phyloP scores from a whole-genome alignment of 2,113 vertebrate genomes.

The Bungarus multicinctus region DNA sequence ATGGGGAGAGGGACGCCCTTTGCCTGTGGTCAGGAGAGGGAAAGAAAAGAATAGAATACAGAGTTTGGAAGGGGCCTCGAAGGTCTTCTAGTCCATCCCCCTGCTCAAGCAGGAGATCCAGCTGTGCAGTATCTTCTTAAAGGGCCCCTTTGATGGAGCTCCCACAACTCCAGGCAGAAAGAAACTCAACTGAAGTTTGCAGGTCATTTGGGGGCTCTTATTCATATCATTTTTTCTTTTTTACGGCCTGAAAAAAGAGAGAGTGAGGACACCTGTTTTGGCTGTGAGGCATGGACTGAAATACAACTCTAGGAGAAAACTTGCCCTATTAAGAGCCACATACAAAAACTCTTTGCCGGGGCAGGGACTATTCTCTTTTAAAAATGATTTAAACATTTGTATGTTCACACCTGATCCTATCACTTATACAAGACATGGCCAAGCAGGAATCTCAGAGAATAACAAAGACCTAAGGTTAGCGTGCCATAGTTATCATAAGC shows the following conservation, averaged over 20 bases:
- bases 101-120: not conserved
- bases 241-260: not conserved
- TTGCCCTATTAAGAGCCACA: not conserved
- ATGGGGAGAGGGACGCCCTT: not conserved
- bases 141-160: not conserved
- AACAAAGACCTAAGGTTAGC: constrained; percentile 5
- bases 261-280: not conserved
- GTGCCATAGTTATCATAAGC: not conserved
- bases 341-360: not conserved
- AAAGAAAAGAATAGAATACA: not conserved
- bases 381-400: not conserved
- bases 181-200: not conserved
- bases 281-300: not conserved
- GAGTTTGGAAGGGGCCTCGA: not conserved
- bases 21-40: not conserved
- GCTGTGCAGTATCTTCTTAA: not conserved
- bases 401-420: not conserved
- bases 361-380: not conserved
- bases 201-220: not conserved
- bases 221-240: not conserved
- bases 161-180: not conserved
- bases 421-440: not conserved
- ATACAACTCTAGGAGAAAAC: not conserved
- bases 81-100: not conserved
- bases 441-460: not conserved